Conservation (phyloP, 2,797 vertebrate species). For the Amazonetta brasiliensis region DNA sequence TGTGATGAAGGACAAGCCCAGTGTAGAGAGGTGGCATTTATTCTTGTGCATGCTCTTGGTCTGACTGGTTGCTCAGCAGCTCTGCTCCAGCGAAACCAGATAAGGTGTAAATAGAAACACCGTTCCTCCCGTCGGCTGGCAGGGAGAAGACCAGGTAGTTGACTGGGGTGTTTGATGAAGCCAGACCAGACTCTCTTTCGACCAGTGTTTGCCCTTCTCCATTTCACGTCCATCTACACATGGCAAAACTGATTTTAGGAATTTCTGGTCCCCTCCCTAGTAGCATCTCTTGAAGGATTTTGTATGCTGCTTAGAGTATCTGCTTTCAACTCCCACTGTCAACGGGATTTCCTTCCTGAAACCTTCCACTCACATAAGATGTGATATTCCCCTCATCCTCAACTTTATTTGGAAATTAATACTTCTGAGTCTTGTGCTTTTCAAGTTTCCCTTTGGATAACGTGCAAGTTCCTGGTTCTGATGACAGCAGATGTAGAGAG, state of each 20-base stretch:
- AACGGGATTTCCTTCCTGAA: not conserved
- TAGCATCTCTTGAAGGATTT: not conserved
- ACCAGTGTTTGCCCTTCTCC: not conserved
- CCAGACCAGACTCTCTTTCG: not conserved
- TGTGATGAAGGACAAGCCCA: not conserved
- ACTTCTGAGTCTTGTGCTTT: not conserved
- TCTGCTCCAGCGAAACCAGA: not conserved
- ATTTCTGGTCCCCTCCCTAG: not conserved
- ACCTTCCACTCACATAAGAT: not conserved
- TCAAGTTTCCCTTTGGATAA: not conserved
- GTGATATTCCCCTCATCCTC: not conserved
- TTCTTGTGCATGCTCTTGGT: conserved; percentile 8
- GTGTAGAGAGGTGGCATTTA: not conserved
- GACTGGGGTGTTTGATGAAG: conserved; percentile 11
- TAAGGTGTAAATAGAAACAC: conserved; percentile 38
- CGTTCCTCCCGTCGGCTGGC: not conserved
- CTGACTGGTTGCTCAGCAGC: conserved; percentile 58
- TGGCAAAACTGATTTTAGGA: not conserved
- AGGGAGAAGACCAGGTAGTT: not conserved
- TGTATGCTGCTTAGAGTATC: not conserved
- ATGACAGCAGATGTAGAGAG: not conserved
- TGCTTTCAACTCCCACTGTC: not conserved
- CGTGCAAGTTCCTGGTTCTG: not conserved
- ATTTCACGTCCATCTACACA: not conserved
- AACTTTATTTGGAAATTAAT: not conserved